Evolutionary conservation across 1,140 invertebrate genomes (phyloP).

Genomic region (Apocrypta bakeri): DNA sequence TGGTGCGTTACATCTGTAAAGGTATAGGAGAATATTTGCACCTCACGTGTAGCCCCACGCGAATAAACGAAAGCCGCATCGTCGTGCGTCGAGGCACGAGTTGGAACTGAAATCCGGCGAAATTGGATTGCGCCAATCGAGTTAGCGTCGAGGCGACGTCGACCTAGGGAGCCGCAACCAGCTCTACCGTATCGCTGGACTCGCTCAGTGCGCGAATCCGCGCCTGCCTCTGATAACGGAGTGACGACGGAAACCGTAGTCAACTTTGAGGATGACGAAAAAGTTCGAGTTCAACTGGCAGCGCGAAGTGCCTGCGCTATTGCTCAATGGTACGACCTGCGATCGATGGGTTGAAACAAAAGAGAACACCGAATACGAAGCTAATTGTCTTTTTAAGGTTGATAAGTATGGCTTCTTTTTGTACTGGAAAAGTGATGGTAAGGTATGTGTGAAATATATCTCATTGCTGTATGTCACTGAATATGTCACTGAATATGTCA

Average conservation of each 20-base stretch:
- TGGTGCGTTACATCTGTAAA: too few relatives aligned
- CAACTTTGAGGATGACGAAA: conserved; percentile 89
- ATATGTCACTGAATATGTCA: too few relatives aligned
- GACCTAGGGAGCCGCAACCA: not conserved
- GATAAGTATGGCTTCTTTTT: conserved; percentile 99
- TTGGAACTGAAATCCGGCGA: not conserved
- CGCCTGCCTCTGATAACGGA: not conserved
- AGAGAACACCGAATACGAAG: conserved; percentile 90
- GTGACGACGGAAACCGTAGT: not conserved
- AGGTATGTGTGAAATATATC: too few relatives aligned
- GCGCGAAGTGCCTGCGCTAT: conserved; percentile 89
- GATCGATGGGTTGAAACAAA: conserved; percentile 98
- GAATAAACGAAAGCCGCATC: not conserved
- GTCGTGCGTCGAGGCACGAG: not conserved
- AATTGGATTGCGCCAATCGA: not conserved
- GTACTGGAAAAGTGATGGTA: conserved; percentile 97
- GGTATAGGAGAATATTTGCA: too few relatives aligned
- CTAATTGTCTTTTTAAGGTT: conserved; percentile 93
- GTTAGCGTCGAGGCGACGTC: not conserved
- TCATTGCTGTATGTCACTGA: too few relatives aligned
- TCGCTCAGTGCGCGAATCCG: not conserved
- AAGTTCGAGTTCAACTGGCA: conserved; percentile 99
- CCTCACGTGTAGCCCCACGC: not conserved
- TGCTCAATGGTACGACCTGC: conserved; percentile 88
- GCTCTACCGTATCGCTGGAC: not conserved